Evolutionary conservation across 2,113 vertebrate genomes (phyloP).

Genomic region (Megalops atlanticus): DNA sequence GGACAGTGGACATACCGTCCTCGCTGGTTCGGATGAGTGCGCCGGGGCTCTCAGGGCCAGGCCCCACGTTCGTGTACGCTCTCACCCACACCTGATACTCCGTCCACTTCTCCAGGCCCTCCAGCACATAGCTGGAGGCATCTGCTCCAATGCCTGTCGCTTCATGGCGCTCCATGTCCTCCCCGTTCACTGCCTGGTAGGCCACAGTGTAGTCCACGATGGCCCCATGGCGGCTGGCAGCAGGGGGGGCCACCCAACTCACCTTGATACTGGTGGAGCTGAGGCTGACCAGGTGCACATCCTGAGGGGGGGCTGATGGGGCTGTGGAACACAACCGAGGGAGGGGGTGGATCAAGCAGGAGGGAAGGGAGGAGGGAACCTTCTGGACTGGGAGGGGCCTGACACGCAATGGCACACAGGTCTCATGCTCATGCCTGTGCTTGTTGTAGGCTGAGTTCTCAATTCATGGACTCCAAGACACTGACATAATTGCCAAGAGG

Average conservation of each 20-base stretch:
- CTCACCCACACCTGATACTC: constrained; percentile 98
- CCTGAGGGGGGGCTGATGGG: constrained; percentile 96
- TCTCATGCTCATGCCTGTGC: too few relatives aligned
- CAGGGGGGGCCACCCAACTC: constrained; percentile 98
- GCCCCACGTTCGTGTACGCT: constrained; percentile 95
- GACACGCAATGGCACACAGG: too few relatives aligned
- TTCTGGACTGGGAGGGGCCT: constrained; percentile 64
- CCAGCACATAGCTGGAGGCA: constrained; percentile 88
- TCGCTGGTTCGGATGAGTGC: constrained; percentile 90
- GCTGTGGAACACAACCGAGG: constrained; percentile 70
- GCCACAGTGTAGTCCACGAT: constrained; percentile 95
- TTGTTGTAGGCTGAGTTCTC: too few relatives aligned
- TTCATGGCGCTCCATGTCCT: constrained; percentile 87
- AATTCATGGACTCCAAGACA: too few relatives aligned
- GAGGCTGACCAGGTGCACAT: constrained; percentile 86
- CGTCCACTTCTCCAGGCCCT: constrained; percentile 97
- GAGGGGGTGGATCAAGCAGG: constrained; percentile 81
- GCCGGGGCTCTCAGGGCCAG: constrained; percentile 89
- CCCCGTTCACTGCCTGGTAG: constrained; percentile 87
- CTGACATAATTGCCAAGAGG: not conserved
- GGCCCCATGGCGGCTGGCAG: constrained; percentile 89
- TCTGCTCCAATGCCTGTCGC: constrained; percentile 84
- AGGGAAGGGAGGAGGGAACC: constrained; percentile 62
- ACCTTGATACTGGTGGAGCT: constrained; percentile 96
- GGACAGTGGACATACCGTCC: constrained; percentile 81